Conservation (phyloP, 2,888 invertebrate species). For the Lycaena phlaeas region DNA sequence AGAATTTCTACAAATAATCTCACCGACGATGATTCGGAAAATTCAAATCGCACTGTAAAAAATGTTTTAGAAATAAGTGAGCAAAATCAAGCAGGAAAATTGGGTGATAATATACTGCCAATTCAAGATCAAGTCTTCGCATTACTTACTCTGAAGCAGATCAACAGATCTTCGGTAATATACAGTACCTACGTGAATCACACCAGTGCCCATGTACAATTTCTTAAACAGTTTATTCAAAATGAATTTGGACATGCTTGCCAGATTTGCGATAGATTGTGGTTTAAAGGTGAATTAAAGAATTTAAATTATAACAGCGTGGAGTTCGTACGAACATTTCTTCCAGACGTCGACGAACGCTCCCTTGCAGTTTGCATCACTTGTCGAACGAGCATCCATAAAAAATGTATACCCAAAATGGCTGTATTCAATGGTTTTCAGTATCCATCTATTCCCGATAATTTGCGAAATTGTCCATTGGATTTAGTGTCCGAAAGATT, state of each 20-base stretch:
- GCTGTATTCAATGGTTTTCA: constrained; percentile 18
- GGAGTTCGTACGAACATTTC: constrained; percentile 17
- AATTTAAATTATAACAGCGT: constrained; percentile 7
- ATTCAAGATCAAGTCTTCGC: too few relatives aligned
- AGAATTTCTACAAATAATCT: too few relatives aligned
- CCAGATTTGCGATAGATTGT: constrained; percentile 17
- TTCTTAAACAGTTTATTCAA: too few relatives aligned
- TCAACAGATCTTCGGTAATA: too few relatives aligned
- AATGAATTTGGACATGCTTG: constrained; percentile 17
- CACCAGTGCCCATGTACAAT: too few relatives aligned
- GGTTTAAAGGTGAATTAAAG: constrained; percentile 15
- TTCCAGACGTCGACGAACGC: constrained; percentile 6
- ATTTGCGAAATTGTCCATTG: constrained; percentile 12
- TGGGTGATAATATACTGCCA: too few relatives aligned
- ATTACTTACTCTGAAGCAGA: too few relatives aligned
- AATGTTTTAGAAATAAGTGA: too few relatives aligned
- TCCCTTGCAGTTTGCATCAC: constrained; percentile 18
- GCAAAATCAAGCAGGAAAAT: too few relatives aligned
- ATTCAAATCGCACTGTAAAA: too few relatives aligned
- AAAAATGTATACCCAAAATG: constrained; percentile 15
- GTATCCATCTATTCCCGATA: constrained; percentile 16
- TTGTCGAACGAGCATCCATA: constrained; percentile 17
- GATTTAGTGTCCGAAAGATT: constrained; percentile 17
- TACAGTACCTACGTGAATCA: too few relatives aligned
- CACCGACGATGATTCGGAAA: too few relatives aligned